Conservation (phyloP, 2,113 vertebrate species). For the Hemiprocne comata region DNA sequence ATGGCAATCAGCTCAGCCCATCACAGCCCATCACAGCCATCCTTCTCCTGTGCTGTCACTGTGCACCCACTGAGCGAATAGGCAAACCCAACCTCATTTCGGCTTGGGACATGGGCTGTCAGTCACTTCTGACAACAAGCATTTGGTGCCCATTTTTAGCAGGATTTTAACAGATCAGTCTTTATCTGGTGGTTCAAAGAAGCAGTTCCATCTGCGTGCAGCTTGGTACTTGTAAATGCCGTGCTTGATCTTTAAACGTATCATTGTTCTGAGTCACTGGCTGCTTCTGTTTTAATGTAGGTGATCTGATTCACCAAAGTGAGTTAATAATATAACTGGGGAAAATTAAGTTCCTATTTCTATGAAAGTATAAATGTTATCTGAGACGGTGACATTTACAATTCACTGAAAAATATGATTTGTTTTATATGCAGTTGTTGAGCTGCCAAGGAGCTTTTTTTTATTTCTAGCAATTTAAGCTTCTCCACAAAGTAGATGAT, state of each 20-base stretch:
- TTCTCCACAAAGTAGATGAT: conserved; percentile 61
- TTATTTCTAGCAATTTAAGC: conserved; percentile 63
- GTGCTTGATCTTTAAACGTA: background rate
- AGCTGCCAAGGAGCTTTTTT: conserved; percentile 46
- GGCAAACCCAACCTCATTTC: conserved; percentile 39
- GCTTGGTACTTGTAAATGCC: background rate
- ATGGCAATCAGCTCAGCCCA: background rate
- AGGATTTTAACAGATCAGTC: conserved; percentile 51
- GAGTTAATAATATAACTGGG: conserved; percentile 42
- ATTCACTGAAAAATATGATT: conserved; percentile 28
- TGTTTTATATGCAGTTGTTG: conserved; percentile 55
- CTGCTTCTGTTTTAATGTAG: conserved; percentile 23
- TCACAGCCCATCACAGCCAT: background rate
- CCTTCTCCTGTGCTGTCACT: background rate
- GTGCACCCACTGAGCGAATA: conserved; percentile 15
- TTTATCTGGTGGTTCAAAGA: conserved; percentile 52
- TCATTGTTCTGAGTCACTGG: conserved; percentile 35
- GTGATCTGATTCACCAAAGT: conserved; percentile 48
- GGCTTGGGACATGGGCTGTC: conserved; percentile 23
- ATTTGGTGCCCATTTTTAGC: conserved; percentile 58
- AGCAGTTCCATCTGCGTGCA: conserved; percentile 32
- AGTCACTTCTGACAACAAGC: conserved; percentile 63
- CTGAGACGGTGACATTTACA: conserved; percentile 30
- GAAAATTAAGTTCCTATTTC: conserved; percentile 40
- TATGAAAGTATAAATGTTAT: conserved; percentile 56